Evolutionary conservation across 2,797 vertebrate species (phyloP), one percentile per base, ranked within the genome.

Genomic region (Pangasius larnaudii): DNA sequence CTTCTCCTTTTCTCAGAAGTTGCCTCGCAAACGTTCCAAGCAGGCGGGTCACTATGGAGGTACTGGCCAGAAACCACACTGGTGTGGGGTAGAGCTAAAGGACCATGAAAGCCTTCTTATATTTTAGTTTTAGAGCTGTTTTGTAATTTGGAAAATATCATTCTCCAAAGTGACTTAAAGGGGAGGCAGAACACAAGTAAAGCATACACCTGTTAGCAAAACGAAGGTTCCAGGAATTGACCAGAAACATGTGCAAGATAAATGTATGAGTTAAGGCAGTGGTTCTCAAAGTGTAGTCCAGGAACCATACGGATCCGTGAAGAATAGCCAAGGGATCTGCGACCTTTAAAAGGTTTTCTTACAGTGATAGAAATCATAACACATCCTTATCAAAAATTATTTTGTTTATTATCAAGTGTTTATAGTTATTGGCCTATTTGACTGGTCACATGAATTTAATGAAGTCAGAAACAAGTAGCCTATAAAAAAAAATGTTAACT

Each of bases 1-100:
- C 89, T 89, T 0, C 46, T 81, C 24, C 7, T 74, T 81, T 92
- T 93, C 92, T 91, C 24, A 91, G 92, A 94, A 94, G 78, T 22
- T 46, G 59, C 36, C 49, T 79, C 63, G 0, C 42, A 80, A 86
- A 84, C 63, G 6, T 78, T 63, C 19, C 84, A 78, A 71, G 65
- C 75, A 85, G 77, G 53, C 53, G 9, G 65, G 84, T 79, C 65
- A 56, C 27, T 83, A 30, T 82, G 58, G 56, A 85, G 63, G 61
- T 85, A 78, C 87, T 85, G 87, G 84, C 77, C 84, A 81, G 59
- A 69, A 46, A 65, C 82, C 59, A 78, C 46, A 67, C 24, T 88
- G 59, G 27, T 39, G 84, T 72, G n/a, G 33, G 22, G 9, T 27
- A 51, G 19, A 79, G 30, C 39, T 33, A 1, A 24, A 51, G 42